These are phyloP conservation scores for Charadrius vociferus DNA, from an alignment of 2,113 vertebrate genomes.

Conservation along the genomic window DNA sequence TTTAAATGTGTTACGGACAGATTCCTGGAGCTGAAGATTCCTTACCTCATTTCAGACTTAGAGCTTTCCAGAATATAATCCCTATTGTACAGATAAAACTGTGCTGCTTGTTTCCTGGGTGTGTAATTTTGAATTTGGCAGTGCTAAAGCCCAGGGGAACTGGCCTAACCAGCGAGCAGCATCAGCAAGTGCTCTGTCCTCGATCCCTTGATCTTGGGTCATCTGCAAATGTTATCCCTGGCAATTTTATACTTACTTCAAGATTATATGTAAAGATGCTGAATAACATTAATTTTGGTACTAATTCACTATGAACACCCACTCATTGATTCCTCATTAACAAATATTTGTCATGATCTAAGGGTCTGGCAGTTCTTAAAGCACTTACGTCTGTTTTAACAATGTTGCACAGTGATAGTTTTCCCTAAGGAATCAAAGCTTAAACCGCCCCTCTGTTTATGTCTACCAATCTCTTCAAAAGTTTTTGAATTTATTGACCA, in stretches of 20 bases:
- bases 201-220: rapidly evolving
- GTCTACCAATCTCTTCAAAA: background rate
- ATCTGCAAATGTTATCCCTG: background rate
- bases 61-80: background rate
- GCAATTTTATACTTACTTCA: background rate
- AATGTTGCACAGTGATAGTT: background rate
- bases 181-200: background rate
- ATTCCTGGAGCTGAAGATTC: background rate
- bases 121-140: background rate
- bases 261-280: background rate
- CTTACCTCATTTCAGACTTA: background rate
- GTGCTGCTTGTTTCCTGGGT: background rate
- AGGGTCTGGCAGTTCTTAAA: background rate
- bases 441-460: background rate
- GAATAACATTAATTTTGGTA: background rate
- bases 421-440: background rate
- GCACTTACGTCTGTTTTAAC: background rate
- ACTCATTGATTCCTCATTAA: background rate
- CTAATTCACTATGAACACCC: background rate
- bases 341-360: background rate
- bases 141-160: background rate
- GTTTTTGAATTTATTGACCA: background rate
- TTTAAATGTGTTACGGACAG: background rate
- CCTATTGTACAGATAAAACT: background rate
- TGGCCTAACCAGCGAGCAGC: background rate